A percentile compares a stretch with the other conserved stretches of the same genome.
Evolutionary conservation across 2,113 vertebrate species (phyloP).

Genomic region (Notechis scutatus): DNA sequence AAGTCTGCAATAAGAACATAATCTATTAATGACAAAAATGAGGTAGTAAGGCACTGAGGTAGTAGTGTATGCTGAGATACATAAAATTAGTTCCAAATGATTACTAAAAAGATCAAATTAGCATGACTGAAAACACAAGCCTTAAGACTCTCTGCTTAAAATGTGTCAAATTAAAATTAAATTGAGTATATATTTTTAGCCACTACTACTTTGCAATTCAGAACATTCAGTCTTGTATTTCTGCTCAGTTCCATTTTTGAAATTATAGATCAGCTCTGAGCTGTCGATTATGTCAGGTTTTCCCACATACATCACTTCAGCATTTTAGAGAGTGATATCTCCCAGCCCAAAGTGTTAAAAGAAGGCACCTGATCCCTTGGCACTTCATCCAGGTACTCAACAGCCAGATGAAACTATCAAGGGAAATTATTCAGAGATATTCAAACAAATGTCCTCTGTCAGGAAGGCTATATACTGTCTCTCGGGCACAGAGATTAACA

Average conservation of each 20-base stretch:
- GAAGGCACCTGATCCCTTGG: neutral
- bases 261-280: neutral
- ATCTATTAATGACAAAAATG: neutral
- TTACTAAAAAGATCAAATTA: neutral
- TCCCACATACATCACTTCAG: neutral
- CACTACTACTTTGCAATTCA: neutral
- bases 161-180: neutral
- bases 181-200: neutral
- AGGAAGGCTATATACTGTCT: neutral
- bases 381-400: neutral
- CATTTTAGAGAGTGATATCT: neutral
- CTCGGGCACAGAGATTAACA: neutral
- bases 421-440: neutral
- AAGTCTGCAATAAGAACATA: neutral
- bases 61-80: neutral
- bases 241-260: neutral
- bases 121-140: neutral
- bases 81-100: neutral
- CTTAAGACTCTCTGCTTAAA: neutral
- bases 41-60: neutral
- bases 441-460: neutral
- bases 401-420: neutral
- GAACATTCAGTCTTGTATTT: neutral
- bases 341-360: neutral
- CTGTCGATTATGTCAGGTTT: neutral